A percentile compares a stretch with the other conserved stretches of the same genome.
These are phyloP conservation scores for Coracias cyanogaster DNA, from an alignment of 2,797 vertebrate genomes.

Conservation along the genomic window DNA sequence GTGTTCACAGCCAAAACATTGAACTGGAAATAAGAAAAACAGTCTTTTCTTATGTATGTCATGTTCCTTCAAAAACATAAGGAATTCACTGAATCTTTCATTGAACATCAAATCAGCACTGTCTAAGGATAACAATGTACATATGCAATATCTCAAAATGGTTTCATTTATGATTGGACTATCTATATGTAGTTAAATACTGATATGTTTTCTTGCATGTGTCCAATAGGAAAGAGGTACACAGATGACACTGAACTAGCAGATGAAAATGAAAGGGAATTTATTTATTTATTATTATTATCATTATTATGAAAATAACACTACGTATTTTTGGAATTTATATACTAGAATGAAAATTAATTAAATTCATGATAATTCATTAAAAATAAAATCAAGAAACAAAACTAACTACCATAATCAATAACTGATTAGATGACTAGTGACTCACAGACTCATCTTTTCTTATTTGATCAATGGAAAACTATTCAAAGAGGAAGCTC, in stretches of 20 bases:
- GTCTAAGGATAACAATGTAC: neutral
- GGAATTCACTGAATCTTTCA: neutral
- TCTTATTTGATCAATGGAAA: neutral
- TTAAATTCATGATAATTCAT: neutral
- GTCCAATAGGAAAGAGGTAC: neutral
- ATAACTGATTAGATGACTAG: neutral
- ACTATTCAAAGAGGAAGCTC: neutral
- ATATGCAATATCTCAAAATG: neutral
- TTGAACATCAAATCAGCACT: neutral
- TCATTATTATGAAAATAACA: neutral
- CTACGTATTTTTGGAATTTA: neutral
- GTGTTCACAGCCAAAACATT: neutral
- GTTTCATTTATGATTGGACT: neutral
- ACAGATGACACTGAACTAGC: neutral
- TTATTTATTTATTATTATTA: neutral
- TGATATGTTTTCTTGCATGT: neutral
- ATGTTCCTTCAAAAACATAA: neutral
- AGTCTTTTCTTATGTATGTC: neutral
- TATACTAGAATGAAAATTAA: neutral
- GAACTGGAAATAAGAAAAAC: neutral
- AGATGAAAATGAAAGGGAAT: neutral
- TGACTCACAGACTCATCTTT: rapidly evolving
- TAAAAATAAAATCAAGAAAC: neutral
- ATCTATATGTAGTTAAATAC: neutral
- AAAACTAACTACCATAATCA: neutral